phyloP scores from a whole-genome alignment of 2,888 invertebrate genomes.

The Phorcus lineatus region DNA sequence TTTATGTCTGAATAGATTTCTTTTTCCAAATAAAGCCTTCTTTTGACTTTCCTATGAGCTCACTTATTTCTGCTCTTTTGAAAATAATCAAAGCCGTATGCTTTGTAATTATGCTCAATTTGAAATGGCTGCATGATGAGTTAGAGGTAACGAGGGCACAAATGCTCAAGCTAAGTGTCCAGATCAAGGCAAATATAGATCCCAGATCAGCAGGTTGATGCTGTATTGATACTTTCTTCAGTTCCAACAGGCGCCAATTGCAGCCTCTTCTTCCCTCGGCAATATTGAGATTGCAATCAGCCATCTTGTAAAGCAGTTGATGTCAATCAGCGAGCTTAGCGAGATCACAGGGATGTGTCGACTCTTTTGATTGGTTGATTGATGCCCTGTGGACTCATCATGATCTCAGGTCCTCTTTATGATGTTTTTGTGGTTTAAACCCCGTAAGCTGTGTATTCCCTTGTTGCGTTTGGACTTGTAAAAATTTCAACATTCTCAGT shows the following conservation, averaged over 20 bases:
- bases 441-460: background rate
- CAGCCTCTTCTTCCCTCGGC: background rate
- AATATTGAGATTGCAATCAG: background rate
- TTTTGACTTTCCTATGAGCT: background rate
- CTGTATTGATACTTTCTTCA: background rate
- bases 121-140: background rate
- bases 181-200: background rate
- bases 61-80: background rate
- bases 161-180: background rate
- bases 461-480: conserved; percentile 2
- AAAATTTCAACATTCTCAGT: background rate
- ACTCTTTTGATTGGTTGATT: conserved; percentile 16
- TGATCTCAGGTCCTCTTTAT: background rate
- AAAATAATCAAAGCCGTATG: background rate
- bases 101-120: conserved; percentile 4
- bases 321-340: background rate
- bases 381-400: background rate
- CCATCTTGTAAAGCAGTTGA: background rate
- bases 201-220: background rate
- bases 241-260: background rate
- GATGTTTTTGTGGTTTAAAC: background rate
- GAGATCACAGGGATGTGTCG: background rate
- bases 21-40: no score
- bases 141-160: background rate
- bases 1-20: no score